A percentile compares a stretch with the other conserved stretches of the same genome.
Evolutionary conservation across 2,888 invertebrate species (phyloP).

Genomic region (Metalampra italica): DNA sequence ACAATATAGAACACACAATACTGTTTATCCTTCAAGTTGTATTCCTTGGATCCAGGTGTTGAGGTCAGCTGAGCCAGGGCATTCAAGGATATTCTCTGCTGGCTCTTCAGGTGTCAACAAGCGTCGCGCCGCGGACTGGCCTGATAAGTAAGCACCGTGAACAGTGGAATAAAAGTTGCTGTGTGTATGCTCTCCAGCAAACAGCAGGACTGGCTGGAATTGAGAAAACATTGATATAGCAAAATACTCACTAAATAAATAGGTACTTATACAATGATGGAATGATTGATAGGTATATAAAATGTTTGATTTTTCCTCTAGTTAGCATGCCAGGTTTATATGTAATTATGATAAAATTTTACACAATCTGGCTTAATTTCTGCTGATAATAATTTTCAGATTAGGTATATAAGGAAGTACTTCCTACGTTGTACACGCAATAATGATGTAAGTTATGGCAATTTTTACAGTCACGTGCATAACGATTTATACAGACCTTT

Average conservation of each 20-base stretch:
- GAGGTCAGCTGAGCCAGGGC: slow-evolving; percentile 87
- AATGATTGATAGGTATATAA: too few species aligned
- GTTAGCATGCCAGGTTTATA: too few species aligned
- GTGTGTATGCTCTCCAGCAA: slow-evolving; percentile 98
- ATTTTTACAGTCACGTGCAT: too few species aligned
- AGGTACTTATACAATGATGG: too few species aligned
- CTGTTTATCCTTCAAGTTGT: slow-evolving; percentile 79
- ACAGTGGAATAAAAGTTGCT: slow-evolving; percentile 96
- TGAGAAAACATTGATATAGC: slow-evolving; percentile 1
- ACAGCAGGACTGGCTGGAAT: slow-evolving; percentile 88
- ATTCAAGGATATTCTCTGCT: slow-evolving; percentile 83
- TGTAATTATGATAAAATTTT: too few species aligned
- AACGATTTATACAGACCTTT: slow-evolving; percentile 76
- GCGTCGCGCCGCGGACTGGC: slow-evolving; percentile 88
- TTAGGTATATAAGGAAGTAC: too few species aligned
- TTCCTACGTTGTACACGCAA: too few species aligned
- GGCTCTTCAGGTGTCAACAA: slow-evolving; percentile 81
- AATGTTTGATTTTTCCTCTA: too few species aligned
- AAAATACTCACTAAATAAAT: not conserved
- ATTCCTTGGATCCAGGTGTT: slow-evolving; percentile 94
- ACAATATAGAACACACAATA: not conserved
- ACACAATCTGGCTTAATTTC: not conserved
- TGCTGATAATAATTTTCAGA: not conserved
- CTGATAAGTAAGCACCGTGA: slow-evolving; percentile 95
- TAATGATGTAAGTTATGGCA: too few species aligned